Percentiles rank a stretch among this genome's conserved stretches.
phyloP scores from a whole-genome alignment of 2,888 invertebrate species.

The Lithophane ornitopus region DNA sequence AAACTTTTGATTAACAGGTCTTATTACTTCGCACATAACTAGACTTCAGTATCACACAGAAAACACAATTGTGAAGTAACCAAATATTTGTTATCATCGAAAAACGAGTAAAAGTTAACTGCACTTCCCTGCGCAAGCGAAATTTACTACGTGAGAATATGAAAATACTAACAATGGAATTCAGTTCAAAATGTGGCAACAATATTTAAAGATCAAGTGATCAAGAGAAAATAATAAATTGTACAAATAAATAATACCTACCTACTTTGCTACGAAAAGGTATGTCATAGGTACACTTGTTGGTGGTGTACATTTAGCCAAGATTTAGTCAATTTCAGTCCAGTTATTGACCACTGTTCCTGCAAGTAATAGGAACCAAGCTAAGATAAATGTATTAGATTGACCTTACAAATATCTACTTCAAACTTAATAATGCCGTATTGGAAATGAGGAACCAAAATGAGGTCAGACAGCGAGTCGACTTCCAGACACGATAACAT shows the following conservation, averaged over 20 bases:
- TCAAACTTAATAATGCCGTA: background rate
- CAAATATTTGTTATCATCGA: background rate
- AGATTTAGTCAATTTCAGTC: constrained; percentile 13
- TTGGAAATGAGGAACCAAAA: constrained; percentile 28
- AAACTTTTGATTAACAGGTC: constrained; percentile 64
- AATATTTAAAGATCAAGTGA: constrained; percentile 12
- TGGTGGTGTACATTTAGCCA: constrained; percentile 22
- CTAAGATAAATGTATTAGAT: constrained; percentile 7
- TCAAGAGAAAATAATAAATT: constrained; percentile 11
- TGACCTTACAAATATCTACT: constrained; percentile 6
- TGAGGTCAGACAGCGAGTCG: constrained; percentile 40
- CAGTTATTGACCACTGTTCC: constrained; percentile 23
- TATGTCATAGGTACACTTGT: constrained; percentile 21
- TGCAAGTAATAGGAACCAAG: constrained; percentile 19
- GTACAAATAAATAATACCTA: background rate
- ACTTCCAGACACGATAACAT: constrained; percentile 25
- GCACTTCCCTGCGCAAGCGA: background rate
- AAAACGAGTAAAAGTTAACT: background rate
- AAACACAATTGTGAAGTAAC: constrained; percentile 17
- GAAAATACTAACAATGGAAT: constrained; percentile 1
- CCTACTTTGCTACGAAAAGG: constrained; percentile 27
- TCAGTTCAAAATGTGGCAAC: constrained; percentile 12
- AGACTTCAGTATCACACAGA: constrained; percentile 22
- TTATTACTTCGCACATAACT: constrained; percentile 17
- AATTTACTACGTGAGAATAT: constrained; percentile 13